Base-by-base conservation (phyloP, 2,888 invertebrate genomes). In the Limnephilus lunatus region DNA sequence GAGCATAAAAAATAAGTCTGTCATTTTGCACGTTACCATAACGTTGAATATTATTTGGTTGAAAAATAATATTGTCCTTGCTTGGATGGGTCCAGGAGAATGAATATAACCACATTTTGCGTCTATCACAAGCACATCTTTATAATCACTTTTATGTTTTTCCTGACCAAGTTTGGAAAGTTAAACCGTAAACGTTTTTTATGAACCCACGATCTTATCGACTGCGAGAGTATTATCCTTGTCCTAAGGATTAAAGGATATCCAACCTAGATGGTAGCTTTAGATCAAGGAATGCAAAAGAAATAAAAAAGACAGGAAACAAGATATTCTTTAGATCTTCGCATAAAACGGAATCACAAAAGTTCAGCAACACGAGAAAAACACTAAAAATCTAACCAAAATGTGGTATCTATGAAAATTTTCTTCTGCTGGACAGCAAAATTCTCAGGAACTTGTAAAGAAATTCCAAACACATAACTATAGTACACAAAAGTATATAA, bases 201-300 rank as follows among this genome's bases (percentile, higher is more conserved):
- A 89, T 81, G 89, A 81, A 44, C n/a, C 82, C 89, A 81, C 68
- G 89, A 89, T 89, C 89, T 81, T 89, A 89, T 89, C 89, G 81
- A 39, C 81, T 81, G 89, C 4, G 81, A 89, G 81, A 12, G 44
- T 86, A 30, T 86, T 86, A 39, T 86, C n/a, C 86, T 86, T 19
- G 39, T n/a, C 25, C 85, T 30, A 44, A n/a, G 48, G 85, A 44
- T 85, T 39, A 86, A 14, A 48, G 86, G 44, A 44, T 15, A 86
- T 86, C 30, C n/a, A 44, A 19, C n/a, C 44, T 30, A 86, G 86
- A 86, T 86, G n/a, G 15, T 48, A 48, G n/a, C 44, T 48, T 44
- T 30, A n/a, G 86, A 86, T 86, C n/a, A n/a, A 86, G 30, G 48
- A 39, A 83, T 83, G 35, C 25, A 83, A 83, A 83, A 83, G 83